These are phyloP conservation scores for Brachyalestes nurse DNA, from an alignment of 2,797 vertebrate species.

Conservation along the genomic window DNA sequence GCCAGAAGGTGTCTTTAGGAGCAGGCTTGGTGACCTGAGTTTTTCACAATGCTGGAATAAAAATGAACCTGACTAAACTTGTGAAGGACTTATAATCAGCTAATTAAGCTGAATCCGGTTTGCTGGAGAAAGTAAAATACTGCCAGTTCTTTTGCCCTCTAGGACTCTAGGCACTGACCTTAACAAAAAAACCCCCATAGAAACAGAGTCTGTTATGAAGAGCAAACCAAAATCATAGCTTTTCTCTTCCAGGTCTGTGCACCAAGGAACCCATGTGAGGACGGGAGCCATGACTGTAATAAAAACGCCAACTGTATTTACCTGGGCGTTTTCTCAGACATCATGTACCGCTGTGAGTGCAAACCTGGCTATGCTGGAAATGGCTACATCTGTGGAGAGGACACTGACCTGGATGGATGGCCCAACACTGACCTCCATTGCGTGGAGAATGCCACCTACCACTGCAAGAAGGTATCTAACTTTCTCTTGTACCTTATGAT, in stretches of 20 bases:
- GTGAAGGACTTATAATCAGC: no score
- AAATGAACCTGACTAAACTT: no score
- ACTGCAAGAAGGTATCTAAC: conserved; percentile 93
- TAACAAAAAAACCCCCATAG: background rate
- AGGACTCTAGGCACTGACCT: background rate
- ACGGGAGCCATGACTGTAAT: conserved; percentile 94
- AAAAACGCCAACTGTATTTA: conserved; percentile 97
- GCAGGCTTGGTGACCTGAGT: no score
- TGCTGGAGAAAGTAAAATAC: background rate
- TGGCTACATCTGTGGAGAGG: conserved; percentile 94
- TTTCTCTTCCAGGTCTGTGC: conserved; percentile 85
- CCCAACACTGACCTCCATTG: conserved; percentile 90
- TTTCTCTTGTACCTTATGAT: conserved; percentile 40
- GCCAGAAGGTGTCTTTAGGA: no score
- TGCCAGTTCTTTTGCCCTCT: background rate
- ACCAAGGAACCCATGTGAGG: conserved; percentile 93
- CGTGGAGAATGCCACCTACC: conserved; percentile 97
- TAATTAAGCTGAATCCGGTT: background rate
- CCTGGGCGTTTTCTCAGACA: conserved; percentile 92
- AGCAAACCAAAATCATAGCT: conserved; percentile 47
- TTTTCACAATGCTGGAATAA: no score
- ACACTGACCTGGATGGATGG: conserved; percentile 96
- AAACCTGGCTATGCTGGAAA: conserved; percentile 98
- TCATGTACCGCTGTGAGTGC: conserved; percentile 97
- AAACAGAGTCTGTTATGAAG: background rate